phyloP scores from a whole-genome alignment of 2,888 invertebrate genomes.

The Argynnis bischoffii region DNA sequence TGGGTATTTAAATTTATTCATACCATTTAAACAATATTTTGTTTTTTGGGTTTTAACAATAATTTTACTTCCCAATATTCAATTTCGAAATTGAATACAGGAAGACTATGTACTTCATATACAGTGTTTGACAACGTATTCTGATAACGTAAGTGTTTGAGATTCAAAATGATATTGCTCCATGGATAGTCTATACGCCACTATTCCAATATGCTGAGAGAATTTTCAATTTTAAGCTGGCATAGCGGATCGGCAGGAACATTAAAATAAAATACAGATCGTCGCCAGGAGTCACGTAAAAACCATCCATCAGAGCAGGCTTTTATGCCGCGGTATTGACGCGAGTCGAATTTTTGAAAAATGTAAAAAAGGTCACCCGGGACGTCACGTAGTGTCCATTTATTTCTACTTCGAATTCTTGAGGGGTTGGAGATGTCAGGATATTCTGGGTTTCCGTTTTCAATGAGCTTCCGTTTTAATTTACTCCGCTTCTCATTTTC shows the following conservation, averaged over 20 bases:
- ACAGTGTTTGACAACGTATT: constrained; percentile 9
- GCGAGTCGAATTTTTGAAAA: constrained; percentile 79
- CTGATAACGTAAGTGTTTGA: constrained; percentile 12
- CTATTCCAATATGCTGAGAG: constrained; percentile 61
- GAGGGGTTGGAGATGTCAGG: constrained; percentile 48
- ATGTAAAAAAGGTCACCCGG: constrained; percentile 76
- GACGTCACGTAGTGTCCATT: constrained; percentile 74
- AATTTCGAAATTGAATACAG: not conserved
- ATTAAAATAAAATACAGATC: constrained; percentile 70
- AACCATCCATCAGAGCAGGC: constrained; percentile 71
- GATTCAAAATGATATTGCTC: constrained; percentile 18
- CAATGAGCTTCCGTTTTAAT: constrained; percentile 51
- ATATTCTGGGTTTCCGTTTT: constrained; percentile 39
- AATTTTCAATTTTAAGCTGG: constrained; percentile 80
- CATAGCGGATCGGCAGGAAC: constrained; percentile 50
- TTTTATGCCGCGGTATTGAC: constrained; percentile 63
- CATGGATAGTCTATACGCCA: constrained; percentile 15
- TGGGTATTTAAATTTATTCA: no score
- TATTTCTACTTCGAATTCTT: constrained; percentile 69
- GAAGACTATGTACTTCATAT: not conserved
- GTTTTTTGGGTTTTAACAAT: not conserved
- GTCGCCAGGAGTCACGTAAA: constrained; percentile 76
- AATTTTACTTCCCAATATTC: not conserved
- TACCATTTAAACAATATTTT: no score
- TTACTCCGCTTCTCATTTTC: constrained; percentile 55